Conservation (phyloP, 1,140 invertebrate genomes). For the Drosophila biarmipes region DNA sequence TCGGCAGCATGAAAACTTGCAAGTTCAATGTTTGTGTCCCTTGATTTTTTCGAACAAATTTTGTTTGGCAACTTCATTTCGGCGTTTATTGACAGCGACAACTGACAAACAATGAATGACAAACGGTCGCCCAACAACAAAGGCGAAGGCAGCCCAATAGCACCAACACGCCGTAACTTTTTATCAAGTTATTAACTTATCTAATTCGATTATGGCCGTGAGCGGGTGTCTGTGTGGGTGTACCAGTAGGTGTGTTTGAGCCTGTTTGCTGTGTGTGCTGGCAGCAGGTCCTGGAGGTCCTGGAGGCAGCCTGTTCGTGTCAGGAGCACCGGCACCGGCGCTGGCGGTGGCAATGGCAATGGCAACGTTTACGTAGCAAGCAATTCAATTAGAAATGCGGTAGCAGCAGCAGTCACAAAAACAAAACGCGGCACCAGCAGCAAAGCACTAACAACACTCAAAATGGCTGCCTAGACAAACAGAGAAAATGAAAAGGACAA, state of each 20-base stretch:
- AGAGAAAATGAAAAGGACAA: slow-evolving; percentile 45
- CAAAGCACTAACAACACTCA: slow-evolving; percentile 41
- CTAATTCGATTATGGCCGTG: slow-evolving; percentile 77
- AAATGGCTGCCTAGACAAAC: slow-evolving; percentile 69
- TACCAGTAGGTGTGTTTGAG: neutral
- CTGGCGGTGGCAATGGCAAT: slow-evolving; percentile 11
- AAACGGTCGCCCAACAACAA: slow-evolving; percentile 39
- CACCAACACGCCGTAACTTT: slow-evolving; percentile 69
- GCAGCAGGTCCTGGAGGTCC: slow-evolving; percentile 6
- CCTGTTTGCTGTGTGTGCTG: neutral
- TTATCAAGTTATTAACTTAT: slow-evolving; percentile 84
- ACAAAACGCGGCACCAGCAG: slow-evolving; percentile 31
- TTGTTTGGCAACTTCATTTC: slow-evolving; percentile 72
- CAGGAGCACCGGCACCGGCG: slow-evolving; percentile 22
- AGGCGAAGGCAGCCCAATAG: slow-evolving; percentile 11
- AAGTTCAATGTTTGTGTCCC: slow-evolving; percentile 50
- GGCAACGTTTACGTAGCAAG: slow-evolving; percentile 73
- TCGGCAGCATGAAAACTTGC: slow-evolving; percentile 27
- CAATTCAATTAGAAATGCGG: slow-evolving; percentile 80
- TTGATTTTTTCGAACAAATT: slow-evolving; percentile 28
- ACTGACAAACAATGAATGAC: slow-evolving; percentile 74
- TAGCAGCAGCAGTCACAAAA: slow-evolving; percentile 55
- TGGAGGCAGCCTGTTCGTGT: slow-evolving; percentile 35
- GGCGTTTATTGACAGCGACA: slow-evolving; percentile 75
- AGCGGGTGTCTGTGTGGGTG: slow-evolving; percentile 27